phyloP scores from a whole-genome alignment of 2,113 vertebrate genomes.

The Microcebus jonahi region DNA sequence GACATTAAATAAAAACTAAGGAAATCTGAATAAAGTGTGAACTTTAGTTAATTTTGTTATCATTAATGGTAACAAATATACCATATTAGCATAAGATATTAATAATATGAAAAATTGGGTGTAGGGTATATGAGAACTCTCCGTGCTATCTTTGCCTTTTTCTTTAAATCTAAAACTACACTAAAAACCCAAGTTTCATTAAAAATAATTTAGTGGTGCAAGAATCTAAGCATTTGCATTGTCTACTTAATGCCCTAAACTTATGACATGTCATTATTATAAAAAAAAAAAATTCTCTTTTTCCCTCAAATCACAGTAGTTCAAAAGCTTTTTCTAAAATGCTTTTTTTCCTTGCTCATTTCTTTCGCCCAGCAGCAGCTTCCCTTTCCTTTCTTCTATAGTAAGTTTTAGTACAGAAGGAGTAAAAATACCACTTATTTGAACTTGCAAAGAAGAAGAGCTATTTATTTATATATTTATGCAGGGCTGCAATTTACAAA shows the following conservation, averaged over 20 bases:
- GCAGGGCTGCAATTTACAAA: not conserved
- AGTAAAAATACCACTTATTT: constrained; percentile 30
- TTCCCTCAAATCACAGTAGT: not conserved
- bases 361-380: not conserved
- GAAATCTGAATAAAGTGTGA: not conserved
- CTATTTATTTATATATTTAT: not conserved
- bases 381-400: constrained; percentile 15
- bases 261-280: not conserved
- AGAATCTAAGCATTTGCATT: not conserved
- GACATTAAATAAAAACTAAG: not conserved
- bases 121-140: not conserved
- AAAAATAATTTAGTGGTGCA: not conserved
- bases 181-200: not conserved
- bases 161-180: not conserved
- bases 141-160: not conserved
- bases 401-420: not conserved
- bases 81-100: not conserved
- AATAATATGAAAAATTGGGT: not conserved
- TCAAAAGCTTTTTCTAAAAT: not conserved
- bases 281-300: not conserved
- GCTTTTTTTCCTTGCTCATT: not conserved
- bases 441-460: not conserved
- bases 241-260: not conserved
- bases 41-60: not conserved
- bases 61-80: not conserved